A percentile compares a stretch with the other conserved stretches of the same genome.
phyloP scores from a whole-genome alignment of 2,113 vertebrate species.

The Speoplatyrhinus poulsoni region DNA sequence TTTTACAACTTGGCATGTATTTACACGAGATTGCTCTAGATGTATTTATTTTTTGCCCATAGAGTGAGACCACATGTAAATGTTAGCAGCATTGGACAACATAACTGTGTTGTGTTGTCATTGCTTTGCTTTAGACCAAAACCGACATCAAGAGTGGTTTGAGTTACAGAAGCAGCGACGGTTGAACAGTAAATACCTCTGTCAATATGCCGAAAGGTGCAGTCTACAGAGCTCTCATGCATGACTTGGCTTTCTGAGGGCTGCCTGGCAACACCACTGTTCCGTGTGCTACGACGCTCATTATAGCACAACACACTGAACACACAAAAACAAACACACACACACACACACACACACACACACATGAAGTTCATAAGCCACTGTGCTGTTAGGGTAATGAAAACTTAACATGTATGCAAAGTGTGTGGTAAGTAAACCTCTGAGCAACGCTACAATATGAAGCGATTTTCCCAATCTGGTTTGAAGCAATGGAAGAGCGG shows the following conservation, averaged over 20 bases:
- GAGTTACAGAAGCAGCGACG: not conserved
- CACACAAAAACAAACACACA: constrained; percentile 1
- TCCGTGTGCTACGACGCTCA: constrained; percentile 5
- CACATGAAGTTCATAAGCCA: not conserved
- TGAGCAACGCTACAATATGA: not conserved
- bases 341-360: constrained; percentile 3
- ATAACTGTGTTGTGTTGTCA: not conserved
- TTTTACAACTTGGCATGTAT: not conserved
- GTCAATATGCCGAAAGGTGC: constrained; percentile 13
- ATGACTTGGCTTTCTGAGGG: constrained; percentile 1
- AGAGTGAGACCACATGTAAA: not conserved
- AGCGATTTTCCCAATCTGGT: not conserved
- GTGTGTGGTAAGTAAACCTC: not conserved
- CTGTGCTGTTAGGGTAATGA: not conserved
- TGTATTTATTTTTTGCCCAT: not conserved
- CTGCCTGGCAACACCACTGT: constrained; percentile 1
- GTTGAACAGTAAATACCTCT: constrained; percentile 3
- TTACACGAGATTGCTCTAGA: not conserved
- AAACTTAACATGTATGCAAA: not conserved
- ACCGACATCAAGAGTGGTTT: not conserved
- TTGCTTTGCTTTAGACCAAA: not conserved
- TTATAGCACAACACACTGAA: constrained; percentile 2
- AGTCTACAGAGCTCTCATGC: constrained; percentile 9
- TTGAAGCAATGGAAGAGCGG: constrained; percentile 30
- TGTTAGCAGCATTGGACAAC: not conserved